A percentile compares a stretch with the other conserved stretches of the same genome.
Evolutionary conservation across 2,797 vertebrate species (phyloP).

Genomic region (Lycodopsis pacificus): DNA sequence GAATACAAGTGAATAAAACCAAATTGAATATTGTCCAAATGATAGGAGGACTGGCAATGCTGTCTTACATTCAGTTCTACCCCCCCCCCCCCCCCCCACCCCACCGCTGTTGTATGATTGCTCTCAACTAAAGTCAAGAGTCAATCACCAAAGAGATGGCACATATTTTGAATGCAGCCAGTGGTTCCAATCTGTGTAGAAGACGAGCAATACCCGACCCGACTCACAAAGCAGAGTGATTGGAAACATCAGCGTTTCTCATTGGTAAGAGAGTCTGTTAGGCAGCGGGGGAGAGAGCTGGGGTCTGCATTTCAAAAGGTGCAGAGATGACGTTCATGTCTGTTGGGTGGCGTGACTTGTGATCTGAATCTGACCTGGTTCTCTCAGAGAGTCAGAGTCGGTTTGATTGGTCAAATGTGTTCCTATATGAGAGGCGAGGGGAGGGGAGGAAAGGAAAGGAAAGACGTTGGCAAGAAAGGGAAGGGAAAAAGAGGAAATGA

Average conservation of each 20-base stretch:
- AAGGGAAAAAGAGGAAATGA: not conserved
- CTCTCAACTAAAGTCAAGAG: constrained; percentile 35
- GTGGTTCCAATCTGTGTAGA: constrained; percentile 31
- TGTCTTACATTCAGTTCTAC: not conserved
- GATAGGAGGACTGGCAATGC: not conserved
- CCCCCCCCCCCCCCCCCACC: not conserved
- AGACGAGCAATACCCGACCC: constrained; percentile 24
- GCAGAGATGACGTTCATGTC: constrained; percentile 28
- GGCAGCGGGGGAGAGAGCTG: constrained; percentile 12
- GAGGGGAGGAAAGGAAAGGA: not conserved
- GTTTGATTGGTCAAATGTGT: not conserved
- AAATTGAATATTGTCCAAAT: not conserved
- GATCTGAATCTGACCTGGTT: constrained; percentile 28
- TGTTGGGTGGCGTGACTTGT: not conserved
- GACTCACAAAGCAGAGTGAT: constrained; percentile 30
- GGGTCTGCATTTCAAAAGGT: constrained; percentile 30
- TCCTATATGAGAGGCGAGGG: not conserved
- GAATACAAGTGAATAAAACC: not conserved
- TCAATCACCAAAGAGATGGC: constrained; percentile 38
- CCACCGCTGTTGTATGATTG: not conserved
- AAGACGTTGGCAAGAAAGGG: not conserved
- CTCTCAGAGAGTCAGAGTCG: not conserved
- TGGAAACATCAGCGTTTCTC: constrained; percentile 24
- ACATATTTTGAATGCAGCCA: constrained; percentile 35
- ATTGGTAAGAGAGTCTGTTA: constrained; percentile 19